Evolutionary conservation across 1,140 invertebrate genomes (phyloP).

Genomic region (Dreissena rostriformis): DNA sequence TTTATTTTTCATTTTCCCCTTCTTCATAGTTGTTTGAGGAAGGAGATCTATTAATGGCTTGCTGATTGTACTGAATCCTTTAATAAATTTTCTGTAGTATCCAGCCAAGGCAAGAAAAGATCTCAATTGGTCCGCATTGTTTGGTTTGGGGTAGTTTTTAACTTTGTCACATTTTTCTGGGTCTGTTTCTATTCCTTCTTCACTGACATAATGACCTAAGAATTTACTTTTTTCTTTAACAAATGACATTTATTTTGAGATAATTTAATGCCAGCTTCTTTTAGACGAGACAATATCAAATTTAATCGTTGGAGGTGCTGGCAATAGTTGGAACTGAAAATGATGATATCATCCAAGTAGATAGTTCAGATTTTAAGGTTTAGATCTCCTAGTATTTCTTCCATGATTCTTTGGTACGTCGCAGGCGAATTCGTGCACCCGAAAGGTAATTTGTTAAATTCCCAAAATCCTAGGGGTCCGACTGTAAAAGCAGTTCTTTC

Average conservation of each 20-base stretch:
- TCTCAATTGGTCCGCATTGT: too few species aligned
- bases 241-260: too few species aligned
- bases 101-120: too few species aligned
- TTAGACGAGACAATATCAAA: too few species aligned
- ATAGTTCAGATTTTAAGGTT: conserved; percentile 23
- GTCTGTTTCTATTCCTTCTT: too few species aligned
- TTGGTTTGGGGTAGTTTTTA: too few species aligned
- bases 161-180: too few species aligned
- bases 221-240: too few species aligned
- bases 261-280: too few species aligned
- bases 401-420: conserved; percentile 59
- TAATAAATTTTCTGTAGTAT: too few species aligned
- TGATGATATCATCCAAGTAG: conserved; percentile 18
- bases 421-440: conserved; percentile 23
- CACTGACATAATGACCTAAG: too few species aligned
- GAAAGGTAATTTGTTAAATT: conserved; percentile 40
- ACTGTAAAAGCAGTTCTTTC: conserved; percentile 74
- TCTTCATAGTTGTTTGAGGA: too few species aligned
- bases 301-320: conserved; percentile 10
- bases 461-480: conserved; percentile 43
- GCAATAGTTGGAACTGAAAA: conserved; percentile 19
- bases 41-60: conserved; percentile 68
- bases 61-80: conserved; percentile 68
- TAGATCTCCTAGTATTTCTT: conserved; percentile 21
- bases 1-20: not conserved